Conservation (phyloP, 2,888 invertebrate genomes). For the Congeria kusceri region DNA sequence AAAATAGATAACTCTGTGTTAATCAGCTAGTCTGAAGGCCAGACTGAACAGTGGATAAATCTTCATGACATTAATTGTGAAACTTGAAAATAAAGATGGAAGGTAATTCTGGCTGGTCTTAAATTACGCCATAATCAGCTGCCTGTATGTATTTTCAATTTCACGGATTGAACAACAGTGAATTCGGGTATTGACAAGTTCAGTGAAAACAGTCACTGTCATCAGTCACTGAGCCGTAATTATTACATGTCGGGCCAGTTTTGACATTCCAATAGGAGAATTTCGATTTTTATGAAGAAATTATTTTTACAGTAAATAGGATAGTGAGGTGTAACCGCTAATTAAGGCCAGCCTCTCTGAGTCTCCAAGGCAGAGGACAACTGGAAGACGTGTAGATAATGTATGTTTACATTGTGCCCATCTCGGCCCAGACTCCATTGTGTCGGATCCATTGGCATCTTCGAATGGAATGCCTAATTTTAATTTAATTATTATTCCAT, state of each 20-base stretch:
- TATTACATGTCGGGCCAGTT: slow-evolving; percentile 2
- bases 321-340: slow-evolving; percentile 4
- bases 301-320: slow-evolving; percentile 8
- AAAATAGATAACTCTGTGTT: no score
- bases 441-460: no score
- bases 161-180: slow-evolving; percentile 2
- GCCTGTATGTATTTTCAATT: background rate
- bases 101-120: background rate
- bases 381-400: background rate
- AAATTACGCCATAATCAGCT: background rate
- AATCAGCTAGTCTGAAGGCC: no score
- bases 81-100: background rate
- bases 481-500: slow-evolving; percentile 8
- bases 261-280: slow-evolving; percentile 4
- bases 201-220: slow-evolving; percentile 1
- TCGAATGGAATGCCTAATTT: background rate
- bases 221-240: slow-evolving; percentile 3
- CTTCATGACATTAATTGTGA: background rate
- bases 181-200: slow-evolving; percentile 2
- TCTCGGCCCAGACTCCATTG: no score
- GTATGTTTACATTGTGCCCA: background rate
- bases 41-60: no score
- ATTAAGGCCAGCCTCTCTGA: background rate
- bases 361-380: background rate
- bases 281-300: slow-evolving; percentile 6